These are phyloP conservation scores for Acromyrmex heyeri DNA, from an alignment of 1,140 invertebrate species.

Conservation along the genomic window DNA sequence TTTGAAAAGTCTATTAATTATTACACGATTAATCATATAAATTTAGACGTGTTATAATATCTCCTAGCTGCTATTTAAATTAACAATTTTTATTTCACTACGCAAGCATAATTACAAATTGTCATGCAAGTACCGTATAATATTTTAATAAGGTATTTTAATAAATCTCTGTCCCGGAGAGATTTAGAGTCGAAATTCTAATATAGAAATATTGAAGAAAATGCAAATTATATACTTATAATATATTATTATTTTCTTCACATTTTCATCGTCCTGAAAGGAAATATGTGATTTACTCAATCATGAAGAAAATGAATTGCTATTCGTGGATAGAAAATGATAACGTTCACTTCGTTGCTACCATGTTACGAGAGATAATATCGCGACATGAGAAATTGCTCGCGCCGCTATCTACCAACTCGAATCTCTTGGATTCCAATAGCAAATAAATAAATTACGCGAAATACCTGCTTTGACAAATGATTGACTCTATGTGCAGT, in stretches of 20 bases:
- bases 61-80: neutral
- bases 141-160: neutral
- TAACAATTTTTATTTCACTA: conserved; percentile 5
- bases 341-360: neutral
- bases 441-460: conserved; percentile 3
- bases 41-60: neutral
- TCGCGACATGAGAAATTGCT: conserved; percentile 13
- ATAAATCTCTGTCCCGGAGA: neutral
- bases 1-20: conserved; percentile 19
- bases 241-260: neutral
- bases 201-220: neutral
- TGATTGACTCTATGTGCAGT: neutral
- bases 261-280: neutral
- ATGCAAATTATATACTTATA: neutral
- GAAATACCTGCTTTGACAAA: neutral
- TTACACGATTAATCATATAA: conserved; percentile 28
- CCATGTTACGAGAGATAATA: conserved; percentile 1
- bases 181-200: neutral
- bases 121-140: neutral
- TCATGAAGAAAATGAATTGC: neutral
- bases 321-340: neutral
- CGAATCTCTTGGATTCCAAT: conserved; percentile 1
- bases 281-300: neutral
- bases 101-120: neutral
- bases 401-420: neutral